phyloP scores from a whole-genome alignment of 2,797 vertebrate species.

The Tangara arthus region DNA sequence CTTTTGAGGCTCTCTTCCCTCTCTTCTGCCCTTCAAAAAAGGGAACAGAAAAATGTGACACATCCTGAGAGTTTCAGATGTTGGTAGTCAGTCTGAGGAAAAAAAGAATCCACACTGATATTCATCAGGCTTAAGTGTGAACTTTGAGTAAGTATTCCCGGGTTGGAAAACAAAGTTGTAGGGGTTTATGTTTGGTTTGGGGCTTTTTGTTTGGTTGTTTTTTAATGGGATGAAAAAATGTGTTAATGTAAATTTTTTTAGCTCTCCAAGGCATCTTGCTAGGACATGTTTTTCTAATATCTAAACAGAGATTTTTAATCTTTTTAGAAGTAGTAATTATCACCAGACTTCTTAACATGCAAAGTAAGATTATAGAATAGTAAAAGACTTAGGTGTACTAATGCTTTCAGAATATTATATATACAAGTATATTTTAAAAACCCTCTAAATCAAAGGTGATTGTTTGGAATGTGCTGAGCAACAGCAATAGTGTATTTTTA shows the following conservation, averaged over 20 bases:
- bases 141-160: not conserved
- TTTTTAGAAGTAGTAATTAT: not conserved
- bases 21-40: not conserved
- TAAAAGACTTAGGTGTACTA: not conserved
- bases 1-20: not conserved
- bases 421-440: not conserved
- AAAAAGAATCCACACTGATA: not conserved
- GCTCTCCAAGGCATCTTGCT: not conserved
- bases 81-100: not conserved
- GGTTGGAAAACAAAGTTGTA: not conserved
- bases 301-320: not conserved
- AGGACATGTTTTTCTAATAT: not conserved
- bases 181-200: rapidly evolving
- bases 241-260: not conserved
- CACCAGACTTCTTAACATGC: not conserved
- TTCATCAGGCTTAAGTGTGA: not conserved
- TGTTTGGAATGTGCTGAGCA: not conserved
- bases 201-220: not conserved
- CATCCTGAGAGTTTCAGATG: not conserved
- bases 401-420: not conserved
- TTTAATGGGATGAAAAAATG: not conserved
- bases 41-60: slow-evolving; percentile 4
- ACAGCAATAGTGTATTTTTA: not conserved
- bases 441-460: not conserved
- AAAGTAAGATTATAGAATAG: not conserved